Base-by-base conservation (phyloP, 2,888 invertebrate genomes). In the Augochlorella aurata region DNA sequence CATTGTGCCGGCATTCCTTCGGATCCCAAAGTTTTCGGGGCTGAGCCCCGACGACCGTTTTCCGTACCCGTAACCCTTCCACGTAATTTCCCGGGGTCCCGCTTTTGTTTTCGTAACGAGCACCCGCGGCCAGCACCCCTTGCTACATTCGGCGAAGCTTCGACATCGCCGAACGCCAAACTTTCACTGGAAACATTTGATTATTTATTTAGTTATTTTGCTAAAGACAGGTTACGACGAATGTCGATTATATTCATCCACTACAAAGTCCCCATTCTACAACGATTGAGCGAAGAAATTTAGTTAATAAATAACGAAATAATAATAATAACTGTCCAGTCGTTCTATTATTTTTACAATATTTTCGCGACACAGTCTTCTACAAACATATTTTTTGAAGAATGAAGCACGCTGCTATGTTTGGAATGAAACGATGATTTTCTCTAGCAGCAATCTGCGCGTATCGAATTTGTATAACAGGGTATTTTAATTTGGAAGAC, bases 21-120 rank as follows among this genome's bases (percentile, higher is more conserved):
- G 79, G 85, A 86, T 86, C 84, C 81, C 70, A n/a, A 74, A 82
- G 63, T 81, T 75, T 71, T 67, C 44, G 49, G 24, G 49, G 24
- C 24, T 14, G 38, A 70, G 44, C 49, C 52, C 67, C 14, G 65
- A 50, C 52, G 52, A 76, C 66, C 70, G 73, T 49, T 69, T 47
- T 45, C 18, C 54, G 29, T 24, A n/a, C 69, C 80, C 68, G 74
- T 80, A 71, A 75, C 58, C 71, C 70, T 77, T 74, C 52, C 58
- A 47, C 61, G 73, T 74, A 76, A 82, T 80, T 80, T 66, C 61
- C 50, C 58, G 44, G 49, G 54, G 49, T 66, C 47, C 24, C 12
- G 61, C 29, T 80, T 70, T 71, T 69, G 49, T 61, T 77, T 77
- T 49, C 45, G n/a, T 45, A 74, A 67, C 74, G 67, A 67, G 58